phyloP scores from a whole-genome alignment of 2,113 vertebrate genomes.

The Ellobius talpinus region DNA sequence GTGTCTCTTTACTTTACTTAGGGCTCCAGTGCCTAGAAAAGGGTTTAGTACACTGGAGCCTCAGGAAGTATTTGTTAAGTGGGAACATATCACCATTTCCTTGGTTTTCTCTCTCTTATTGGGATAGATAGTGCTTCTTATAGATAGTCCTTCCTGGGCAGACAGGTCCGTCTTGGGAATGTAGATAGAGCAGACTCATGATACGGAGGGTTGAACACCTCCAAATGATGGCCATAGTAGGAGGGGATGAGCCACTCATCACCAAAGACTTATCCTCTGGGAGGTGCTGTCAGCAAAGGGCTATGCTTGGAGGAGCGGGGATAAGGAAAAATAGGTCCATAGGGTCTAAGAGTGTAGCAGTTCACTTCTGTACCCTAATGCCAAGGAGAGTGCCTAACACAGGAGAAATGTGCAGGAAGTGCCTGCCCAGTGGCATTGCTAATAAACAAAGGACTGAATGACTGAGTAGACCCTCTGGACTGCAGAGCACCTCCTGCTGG shows the following conservation, averaged over 20 bases:
- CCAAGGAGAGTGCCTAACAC: neutral
- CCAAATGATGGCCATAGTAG: neutral
- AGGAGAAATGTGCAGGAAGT: neutral
- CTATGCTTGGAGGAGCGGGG: fast-evolving
- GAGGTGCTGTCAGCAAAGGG: neutral
- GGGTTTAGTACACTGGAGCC: fast-evolving
- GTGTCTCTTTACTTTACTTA: neutral
- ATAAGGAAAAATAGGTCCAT: fast-evolving
- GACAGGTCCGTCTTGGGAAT: neutral
- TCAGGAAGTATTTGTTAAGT: neutral
- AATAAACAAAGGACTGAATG: too few relatives aligned
- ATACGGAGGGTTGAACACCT: neutral
- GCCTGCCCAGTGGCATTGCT: neutral
- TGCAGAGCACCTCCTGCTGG: neutral
- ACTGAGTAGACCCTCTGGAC: too few relatives aligned
- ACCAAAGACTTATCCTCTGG: neutral
- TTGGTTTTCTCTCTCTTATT: neutral
- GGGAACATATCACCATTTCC: fast-evolving
- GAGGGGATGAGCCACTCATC: too few relatives aligned
- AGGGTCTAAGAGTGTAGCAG: fast-evolving
- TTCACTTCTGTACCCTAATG: too few relatives aligned
- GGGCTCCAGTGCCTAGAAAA: neutral
- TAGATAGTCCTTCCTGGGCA: fast-evolving
- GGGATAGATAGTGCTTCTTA: fast-evolving
- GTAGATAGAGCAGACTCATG: neutral